Evolutionary conservation across 2,113 vertebrate species (phyloP), one percentile per base, ranked within the genome.

Genomic region (Salvelinus sp.): DNA sequence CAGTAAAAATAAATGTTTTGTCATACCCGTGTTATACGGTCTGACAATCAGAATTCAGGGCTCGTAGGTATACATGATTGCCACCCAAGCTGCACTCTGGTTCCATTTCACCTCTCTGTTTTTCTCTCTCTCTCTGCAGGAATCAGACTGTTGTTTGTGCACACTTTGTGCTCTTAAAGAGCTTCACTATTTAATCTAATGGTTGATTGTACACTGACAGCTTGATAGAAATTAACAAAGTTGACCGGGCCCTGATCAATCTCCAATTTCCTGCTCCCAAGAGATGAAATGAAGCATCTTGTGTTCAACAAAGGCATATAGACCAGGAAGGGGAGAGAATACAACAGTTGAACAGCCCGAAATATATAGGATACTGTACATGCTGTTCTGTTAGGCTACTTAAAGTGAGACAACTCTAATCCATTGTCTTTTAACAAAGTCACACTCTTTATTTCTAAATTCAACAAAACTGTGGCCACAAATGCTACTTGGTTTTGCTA

Each of bases 81-180:
- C 54, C 16, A 71, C 64, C 73, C 63, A 63, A 76, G 70, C 76
- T 82, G 54, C 25, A 68, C 74, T 76, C 76, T 85, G 64, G 50
- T 72, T 81, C 78, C 67, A 79, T 83, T 76, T 72, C 80, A 23
- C 10, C 3, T 13, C 14, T 50, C 48, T 10, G 1, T 13, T 50
- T 10, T 14, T 50, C 10, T 14, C 10, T 50, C 13, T 50, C 70
- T 74, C 28, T 68, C 67, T 22, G 60, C 80, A 69, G 75, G 77
- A 90, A 89, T 91, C 85, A 87, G 30, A 76, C 47, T 14, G 12
- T 33, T 67, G 70, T 88, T 89, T 92, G 87, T 90, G 89, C 91
- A 87, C 73, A 66, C 81, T 77, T 5, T 69, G 16, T 69, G 77
- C 72, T 85, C 23, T 86, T 73, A 79, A 47, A 60, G 72, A 66